Base-by-base conservation (phyloP, 2,113 vertebrate species). In the Carlito syrichta region DNA sequence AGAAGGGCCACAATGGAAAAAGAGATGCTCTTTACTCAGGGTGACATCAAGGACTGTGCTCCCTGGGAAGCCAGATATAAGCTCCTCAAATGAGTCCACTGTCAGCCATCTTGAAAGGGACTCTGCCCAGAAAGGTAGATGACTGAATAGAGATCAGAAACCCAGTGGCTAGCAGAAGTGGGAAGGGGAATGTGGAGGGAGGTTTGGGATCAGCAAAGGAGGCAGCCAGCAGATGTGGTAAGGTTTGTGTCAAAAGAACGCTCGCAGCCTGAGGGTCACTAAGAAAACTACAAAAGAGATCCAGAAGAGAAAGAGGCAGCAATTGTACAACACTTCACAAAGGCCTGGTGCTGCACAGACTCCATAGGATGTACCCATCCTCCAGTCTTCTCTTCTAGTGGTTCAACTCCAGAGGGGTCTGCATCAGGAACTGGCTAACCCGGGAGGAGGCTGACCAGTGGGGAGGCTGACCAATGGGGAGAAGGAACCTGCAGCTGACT, bases 401-500 rank as follows among this genome's bases (percentile, higher is more conserved):
- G 30, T 4, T 91, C 52, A 6, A 8, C 8, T 27, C 54, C 4
- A 38, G 23, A 62, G 14, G 56, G 38, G 7, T 56, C 43, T 69
- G 62, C 77, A 81, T 30, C 11, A 50, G 30, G 43, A 62, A n/a
- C 27, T 56, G 63, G 69, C 17, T 40, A 9, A 35, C 13, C 0
- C 2, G 27, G 45, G 7, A 63, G 19, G 7, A n/a, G n/a, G n/a
- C n/a, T n/a, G n/a, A n/a, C n/a, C n/a, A n/a, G n/a, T n/a, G n/a
- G n/a, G n/a, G n/a, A 10, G 11, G 11, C 4, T 0, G 2, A 35
- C 16, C 45, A 7, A 43, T 0, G 7, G 5, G 14, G 48, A 12
- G 9, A 45, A 22, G 8, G 32, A 13, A 2, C 16, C 6, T n/a
- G n/a, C n/a, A n/a, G n/a, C n/a, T n/a, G 3, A 5, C 27, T 40